Base-by-base conservation (phyloP, 2,888 invertebrate species). In the Tyria jacobaeae region DNA sequence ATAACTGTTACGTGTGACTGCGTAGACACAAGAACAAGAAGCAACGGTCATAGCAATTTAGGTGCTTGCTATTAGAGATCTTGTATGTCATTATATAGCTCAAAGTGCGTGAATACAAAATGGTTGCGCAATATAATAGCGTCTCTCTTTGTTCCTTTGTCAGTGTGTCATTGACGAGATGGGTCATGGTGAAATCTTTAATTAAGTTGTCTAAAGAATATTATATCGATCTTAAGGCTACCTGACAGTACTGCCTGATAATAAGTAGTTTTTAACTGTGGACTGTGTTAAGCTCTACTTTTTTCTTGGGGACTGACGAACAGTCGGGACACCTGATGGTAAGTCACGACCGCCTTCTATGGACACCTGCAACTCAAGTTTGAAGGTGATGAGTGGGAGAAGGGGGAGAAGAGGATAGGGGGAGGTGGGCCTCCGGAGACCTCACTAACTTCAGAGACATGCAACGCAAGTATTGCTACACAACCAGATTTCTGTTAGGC, bases 101-200 rank as follows among this genome's bases (percentile, higher is more conserved):
- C 76, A 73, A 21, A 75, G 63, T 73, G 78, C 78, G 76, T 76
- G 78, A 76, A 76, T 76, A 76, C 73, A 75, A 66, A 75, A 71
- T 75, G 69, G 68, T 91, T 91, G 88, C 80, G 89, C 82, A 92
- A 91, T 76, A 74, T 89, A 91, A 91, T 89, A 84, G 87, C 71
- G 64, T 77, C 58, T 41, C 55, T 80, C 86, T 91, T 92, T 90
- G 91, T 92, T 92, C 91, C 91, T 92, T 75, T 83, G 83, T 89
- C 87, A 84, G 87, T 86, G 84, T 91, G 91, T 89, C 90, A 89
- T 90, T 90, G 89, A 87, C 72, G 76, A 85, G 90, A 89, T 87
- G 90, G 90, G 88, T 89, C 90, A 89, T 79, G 91, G 89, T 84
- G 86, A 90, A 86, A 89, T 84, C 83, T 82, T 76, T 78, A 75